Evolutionary conservation across 2,888 invertebrate species (phyloP).

Genomic region (Tenthredo livida): DNA sequence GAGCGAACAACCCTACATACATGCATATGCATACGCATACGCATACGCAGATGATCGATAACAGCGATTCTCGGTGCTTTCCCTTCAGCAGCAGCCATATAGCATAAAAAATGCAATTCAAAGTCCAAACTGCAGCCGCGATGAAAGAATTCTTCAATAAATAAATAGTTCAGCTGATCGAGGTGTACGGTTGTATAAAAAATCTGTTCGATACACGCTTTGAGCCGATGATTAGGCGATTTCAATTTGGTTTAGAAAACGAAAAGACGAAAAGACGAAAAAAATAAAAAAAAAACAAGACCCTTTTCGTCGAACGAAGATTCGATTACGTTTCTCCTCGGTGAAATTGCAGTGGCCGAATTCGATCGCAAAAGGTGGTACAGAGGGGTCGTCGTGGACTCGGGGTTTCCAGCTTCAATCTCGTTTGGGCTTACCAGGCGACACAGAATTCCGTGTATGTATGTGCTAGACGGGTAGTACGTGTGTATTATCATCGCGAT

Average conservation of each 20-base stretch:
- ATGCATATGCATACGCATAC: no score
- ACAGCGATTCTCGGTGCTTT: neutral
- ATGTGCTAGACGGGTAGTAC: no score
- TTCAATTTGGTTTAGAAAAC: neutral
- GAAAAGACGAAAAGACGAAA: neutral
- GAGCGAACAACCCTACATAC: neutral
- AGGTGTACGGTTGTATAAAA: neutral
- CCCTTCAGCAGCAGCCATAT: neutral
- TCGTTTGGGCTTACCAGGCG: neutral
- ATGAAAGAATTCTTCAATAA: neutral
- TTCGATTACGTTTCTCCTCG: neutral
- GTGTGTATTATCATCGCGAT: neutral
- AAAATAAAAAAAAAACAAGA: neutral
- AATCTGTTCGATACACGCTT: neutral
- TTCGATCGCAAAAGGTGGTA: slow-evolving; percentile 2
- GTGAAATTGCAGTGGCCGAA: slow-evolving; percentile 6
- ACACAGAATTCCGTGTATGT: neutral
- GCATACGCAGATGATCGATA: neutral
- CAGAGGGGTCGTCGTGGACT: neutral
- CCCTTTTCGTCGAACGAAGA: neutral
- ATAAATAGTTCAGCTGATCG: neutral
- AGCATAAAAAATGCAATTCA: neutral
- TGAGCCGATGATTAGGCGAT: no score
- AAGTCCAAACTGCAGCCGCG: neutral
- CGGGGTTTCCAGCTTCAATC: neutral